phyloP scores from a whole-genome alignment of 2,888 invertebrate species.

The Heterodera filipjevi region DNA sequence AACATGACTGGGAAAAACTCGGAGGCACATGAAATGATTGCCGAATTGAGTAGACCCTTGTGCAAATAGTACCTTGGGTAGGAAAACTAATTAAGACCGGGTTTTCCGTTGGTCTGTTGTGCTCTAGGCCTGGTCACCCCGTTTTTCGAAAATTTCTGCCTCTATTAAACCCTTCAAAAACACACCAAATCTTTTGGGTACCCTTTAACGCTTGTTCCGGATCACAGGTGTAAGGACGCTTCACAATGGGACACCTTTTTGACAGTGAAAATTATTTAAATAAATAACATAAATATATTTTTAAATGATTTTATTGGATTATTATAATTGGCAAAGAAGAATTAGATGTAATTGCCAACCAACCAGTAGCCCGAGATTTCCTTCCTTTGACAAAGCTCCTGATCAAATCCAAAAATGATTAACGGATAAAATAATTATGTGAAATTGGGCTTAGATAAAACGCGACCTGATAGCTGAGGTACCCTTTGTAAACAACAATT shows the following conservation, averaged over 20 bases:
- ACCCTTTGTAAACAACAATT: constrained; percentile 62
- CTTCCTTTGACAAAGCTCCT: constrained; percentile 62
- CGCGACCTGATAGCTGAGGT: constrained; percentile 56
- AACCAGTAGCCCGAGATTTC: constrained; percentile 63
- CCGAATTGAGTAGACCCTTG: constrained; percentile 57
- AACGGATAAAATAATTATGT: background rate
- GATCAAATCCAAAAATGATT: constrained; percentile 25
- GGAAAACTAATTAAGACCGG: too few species aligned
- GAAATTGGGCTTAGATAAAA: background rate
- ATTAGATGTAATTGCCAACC: background rate
- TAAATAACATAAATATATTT: background rate
- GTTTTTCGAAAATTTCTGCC: too few species aligned
- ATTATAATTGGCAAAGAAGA: background rate
- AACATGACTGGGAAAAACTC: constrained; percentile 64
- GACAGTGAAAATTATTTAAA: too few species aligned
- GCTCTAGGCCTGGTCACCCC: too few species aligned
- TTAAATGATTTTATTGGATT: too few species aligned
- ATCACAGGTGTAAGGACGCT: constrained; percentile 51
- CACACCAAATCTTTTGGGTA: constrained; percentile 59
- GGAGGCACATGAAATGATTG: constrained; percentile 63
- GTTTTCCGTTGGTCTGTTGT: too few species aligned
- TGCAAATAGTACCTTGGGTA: constrained; percentile 49
- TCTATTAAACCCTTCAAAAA: too few species aligned
- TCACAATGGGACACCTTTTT: constrained; percentile 52
- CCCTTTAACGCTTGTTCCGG: constrained; percentile 55